Conservation (phyloP, 2,797 vertebrate species). For the Myotis findleyi region DNA sequence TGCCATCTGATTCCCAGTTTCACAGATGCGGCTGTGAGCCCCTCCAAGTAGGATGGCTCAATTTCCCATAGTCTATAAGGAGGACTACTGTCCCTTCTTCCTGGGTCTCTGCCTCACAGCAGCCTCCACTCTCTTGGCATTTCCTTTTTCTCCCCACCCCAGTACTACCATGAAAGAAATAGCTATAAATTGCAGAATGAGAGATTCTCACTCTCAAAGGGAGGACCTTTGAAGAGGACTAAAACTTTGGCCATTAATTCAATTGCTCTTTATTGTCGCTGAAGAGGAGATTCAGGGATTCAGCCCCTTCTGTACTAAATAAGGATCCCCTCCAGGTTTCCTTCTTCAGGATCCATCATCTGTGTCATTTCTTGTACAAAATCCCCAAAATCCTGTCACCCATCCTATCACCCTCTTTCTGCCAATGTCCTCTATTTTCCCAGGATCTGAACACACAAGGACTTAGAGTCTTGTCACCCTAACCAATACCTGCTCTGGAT, state of each 20-base stretch:
- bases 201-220: background rate
- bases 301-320: background rate
- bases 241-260: background rate
- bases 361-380: background rate
- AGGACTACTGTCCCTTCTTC: background rate
- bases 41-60: background rate
- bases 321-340: background rate
- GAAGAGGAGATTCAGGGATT: background rate
- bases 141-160: background rate
- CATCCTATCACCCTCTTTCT: background rate
- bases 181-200: background rate
- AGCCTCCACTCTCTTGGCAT: background rate
- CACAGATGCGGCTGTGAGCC: background rate
- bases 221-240: background rate
- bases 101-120: background rate
- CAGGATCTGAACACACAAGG: background rate
- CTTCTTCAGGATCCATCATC: background rate
- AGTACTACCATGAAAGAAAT: background rate
- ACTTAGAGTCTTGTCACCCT: background rate
- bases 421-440: background rate
- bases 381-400: background rate
- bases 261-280: background rate
- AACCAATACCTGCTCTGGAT: background rate
- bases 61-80: background rate
- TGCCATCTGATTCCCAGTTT: background rate